Percentiles rank a stretch among this genome's conserved stretches.
These are phyloP conservation scores for Orthonyx spaldingii DNA, from an alignment of 2,113 vertebrate species.

Conservation along the genomic window DNA sequence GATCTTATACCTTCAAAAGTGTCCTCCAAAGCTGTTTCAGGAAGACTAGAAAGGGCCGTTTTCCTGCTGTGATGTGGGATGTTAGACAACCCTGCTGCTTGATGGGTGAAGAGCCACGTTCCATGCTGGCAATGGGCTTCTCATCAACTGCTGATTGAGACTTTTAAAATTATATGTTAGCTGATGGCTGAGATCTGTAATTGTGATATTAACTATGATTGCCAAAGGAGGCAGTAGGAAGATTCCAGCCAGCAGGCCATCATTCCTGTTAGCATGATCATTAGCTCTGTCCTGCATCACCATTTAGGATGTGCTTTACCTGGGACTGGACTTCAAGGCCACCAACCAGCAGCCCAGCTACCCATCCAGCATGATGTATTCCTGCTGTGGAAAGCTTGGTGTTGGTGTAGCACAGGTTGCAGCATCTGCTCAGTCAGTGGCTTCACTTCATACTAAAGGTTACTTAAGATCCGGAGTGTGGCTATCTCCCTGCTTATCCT, in stretches of 20 bases:
- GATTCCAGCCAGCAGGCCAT: background rate
- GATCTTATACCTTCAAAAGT: background rate
- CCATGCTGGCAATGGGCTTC: background rate
- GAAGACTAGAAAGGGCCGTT: background rate
- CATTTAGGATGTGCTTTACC: background rate
- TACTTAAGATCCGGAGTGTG: background rate
- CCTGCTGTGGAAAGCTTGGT: background rate
- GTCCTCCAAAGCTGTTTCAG: background rate
- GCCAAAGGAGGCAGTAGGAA: background rate
- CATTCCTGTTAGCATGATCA: background rate
- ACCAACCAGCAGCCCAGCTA: background rate
- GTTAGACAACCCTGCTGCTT: background rate
- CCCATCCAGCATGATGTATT: fast-evolving
- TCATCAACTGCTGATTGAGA: background rate
- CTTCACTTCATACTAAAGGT: background rate
- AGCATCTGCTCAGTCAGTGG: background rate
- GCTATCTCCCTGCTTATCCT: background rate
- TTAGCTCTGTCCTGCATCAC: background rate
- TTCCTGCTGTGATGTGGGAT: background rate
- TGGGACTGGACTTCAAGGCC: background rate
- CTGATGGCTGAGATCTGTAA: background rate
- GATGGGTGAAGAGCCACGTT: background rate
- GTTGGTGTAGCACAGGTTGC: background rate
- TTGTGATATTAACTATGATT: background rate
- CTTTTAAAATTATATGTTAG: background rate